Base-by-base conservation (phyloP, 2,797 vertebrate species). In the Cossypha heuglini region DNA sequence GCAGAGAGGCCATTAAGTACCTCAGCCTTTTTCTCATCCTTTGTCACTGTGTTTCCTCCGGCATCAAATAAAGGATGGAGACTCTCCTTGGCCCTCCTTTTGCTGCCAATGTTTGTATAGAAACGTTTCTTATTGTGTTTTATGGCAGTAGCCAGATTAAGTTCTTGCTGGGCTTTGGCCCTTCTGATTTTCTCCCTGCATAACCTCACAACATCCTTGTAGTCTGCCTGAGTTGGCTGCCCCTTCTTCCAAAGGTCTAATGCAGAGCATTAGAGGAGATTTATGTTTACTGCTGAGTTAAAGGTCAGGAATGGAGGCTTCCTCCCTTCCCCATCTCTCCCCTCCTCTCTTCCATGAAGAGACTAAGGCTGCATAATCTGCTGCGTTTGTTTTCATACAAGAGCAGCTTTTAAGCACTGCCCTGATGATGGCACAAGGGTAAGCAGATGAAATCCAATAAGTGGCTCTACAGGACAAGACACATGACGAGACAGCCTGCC, bases 371-470 rank as follows among this genome's bases (percentile, higher is more conserved):
- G 93, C 90, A 91, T 95, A 97, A 97, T 95, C 94, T 78, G 91
- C 95, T 86, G 86, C 69, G 38, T 88, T 96, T 97, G 95, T 97
- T 97, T 95, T 97, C 94, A 93, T 95, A 95, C 93, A 94, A 92
- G 83, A 96, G 80, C 96, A 91, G 96, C 78, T 91, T 86, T 94
- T 88, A 92, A 96, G 76, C 79, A 42, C 94, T 77, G 95, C 86
- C 95, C 93, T 94, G 82, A 97, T 90, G 97, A 96, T 96, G 86
- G 66, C 97, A 85, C 82, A 90, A 89, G 94, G 94, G 95, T 92
- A 96, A 98, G 97, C 94, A 97, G 97, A 94, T 96, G 91, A 98
- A 98, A 98, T 96, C 96, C 97, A 98, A 97, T 98, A 98, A 97
- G 96, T 91, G 81, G 91, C 98, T 97, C 96, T 86, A 97, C 95